Base-by-base conservation (phyloP, 2,888 invertebrate species). In the Ophion costatus region DNA sequence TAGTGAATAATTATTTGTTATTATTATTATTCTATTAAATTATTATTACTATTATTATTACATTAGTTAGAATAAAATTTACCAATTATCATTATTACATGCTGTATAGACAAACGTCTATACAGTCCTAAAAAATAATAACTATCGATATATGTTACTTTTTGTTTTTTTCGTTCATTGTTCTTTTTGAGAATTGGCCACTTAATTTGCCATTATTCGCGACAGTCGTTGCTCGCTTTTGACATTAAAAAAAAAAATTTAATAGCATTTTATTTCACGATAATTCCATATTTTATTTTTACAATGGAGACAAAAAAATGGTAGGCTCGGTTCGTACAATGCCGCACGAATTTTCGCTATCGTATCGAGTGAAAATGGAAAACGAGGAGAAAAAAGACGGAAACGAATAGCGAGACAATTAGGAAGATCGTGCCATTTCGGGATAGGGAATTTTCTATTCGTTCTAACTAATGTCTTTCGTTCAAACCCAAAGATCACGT, bases 61-160 rank as follows among this genome's bases (percentile, higher is more conserved):
- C 17, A 38, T 1, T 38, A 9, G n/a, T 10, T 38, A 86, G 87
- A 87, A 87, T 83, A 38, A 38, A 29, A 29, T 4, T 29, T 45
- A 14, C 14, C 11, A 45, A 45, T 45, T 45, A 14, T 45, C 2
- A 45, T 45, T 45, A 45, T 45, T 45, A 4, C 9, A 45, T 45
- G n/a, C n/a, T n/a, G n/a, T n/a, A n/a, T n/a, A n/a, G 11, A 17
- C 51, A 17, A 51, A 51, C 17, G 51, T 51, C 17, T 5, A 17
- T 3, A 14, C 17, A 51, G 17, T 51, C 51, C 14, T 14, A 51
- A 51, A 51, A 51, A 51, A 3, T 5, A 17, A 51, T 51, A 51
- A 51, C 3, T 51, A 51, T 51, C 9, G 9, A 38, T 1, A 38
- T 38, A 9, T 38, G 4, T 38, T 38, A 1, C 38, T 38, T 9